A percentile compares a stretch with the other conserved stretches of the same genome.
phyloP scores from a whole-genome alignment of 2,113 vertebrate genomes.

The Merops nubicus region DNA sequence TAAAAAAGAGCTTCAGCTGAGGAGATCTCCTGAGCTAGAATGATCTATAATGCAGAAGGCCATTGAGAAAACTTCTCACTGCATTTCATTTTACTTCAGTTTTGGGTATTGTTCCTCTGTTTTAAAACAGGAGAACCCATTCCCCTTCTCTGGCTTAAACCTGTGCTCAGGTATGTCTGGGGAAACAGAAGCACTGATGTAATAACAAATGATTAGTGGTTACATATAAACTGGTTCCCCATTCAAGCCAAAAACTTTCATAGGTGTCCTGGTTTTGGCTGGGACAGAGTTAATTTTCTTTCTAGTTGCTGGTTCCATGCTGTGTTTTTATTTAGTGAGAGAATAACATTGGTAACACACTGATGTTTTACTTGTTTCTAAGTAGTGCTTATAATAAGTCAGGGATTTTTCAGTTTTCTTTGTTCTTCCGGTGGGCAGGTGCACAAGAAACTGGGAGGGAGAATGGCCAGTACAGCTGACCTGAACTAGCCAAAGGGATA shows the following conservation, averaged over 20 bases:
- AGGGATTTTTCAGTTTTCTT: neutral
- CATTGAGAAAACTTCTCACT: neutral
- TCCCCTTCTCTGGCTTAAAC: neutral
- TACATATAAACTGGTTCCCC: neutral
- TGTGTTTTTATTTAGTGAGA: neutral
- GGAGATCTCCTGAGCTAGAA: neutral
- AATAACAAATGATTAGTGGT: neutral
- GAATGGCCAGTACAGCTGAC: neutral
- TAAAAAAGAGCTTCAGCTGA: neutral
- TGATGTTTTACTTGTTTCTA: neutral
- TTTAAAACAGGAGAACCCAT: neutral
- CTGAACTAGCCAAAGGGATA: neutral
- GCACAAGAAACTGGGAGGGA: neutral
- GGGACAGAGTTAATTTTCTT: neutral
- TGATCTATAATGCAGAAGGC: neutral
- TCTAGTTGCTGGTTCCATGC: neutral
- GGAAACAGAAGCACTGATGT: neutral
- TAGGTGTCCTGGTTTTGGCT: neutral
- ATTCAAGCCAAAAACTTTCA: neutral
- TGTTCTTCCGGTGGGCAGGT: neutral
- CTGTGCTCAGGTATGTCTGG: neutral
- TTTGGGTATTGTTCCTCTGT: neutral
- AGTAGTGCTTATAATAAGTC: neutral
- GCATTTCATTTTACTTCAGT: neutral
- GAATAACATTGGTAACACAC: neutral